phyloP scores from a whole-genome alignment of 1,140 invertebrate genomes.

The Brachionus asplanchnoidis region DNA sequence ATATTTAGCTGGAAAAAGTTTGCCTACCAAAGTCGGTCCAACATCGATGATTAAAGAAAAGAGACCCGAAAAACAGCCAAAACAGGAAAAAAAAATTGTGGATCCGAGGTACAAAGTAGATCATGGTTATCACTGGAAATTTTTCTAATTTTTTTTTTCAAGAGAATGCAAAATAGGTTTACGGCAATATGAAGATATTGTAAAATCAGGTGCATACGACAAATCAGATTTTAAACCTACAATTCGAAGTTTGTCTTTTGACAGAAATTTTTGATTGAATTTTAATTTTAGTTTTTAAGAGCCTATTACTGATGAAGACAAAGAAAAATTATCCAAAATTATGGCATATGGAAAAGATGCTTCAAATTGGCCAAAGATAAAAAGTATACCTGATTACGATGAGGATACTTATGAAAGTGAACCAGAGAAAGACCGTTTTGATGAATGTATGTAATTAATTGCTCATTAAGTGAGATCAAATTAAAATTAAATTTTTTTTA shows the following conservation, averaged over 20 bases:
- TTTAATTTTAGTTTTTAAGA: neutral
- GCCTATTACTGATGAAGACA: constrained; percentile 33
- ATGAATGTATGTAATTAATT: constrained; percentile 34
- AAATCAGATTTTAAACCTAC: constrained; percentile 38
- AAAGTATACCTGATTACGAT: neutral
- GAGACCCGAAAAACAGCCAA: neutral
- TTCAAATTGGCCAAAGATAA: neutral
- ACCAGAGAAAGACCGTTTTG: constrained; percentile 30
- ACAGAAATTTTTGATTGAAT: neutral
- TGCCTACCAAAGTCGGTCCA: constrained; percentile 13
- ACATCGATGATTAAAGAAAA: neutral
- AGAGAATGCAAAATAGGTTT: constrained; percentile 8
- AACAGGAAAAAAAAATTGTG: neutral
- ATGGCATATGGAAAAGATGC: constrained; percentile 41
- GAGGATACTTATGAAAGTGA: neutral
- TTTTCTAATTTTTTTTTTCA: neutral
- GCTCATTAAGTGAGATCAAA: neutral
- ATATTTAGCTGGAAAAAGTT: constrained; percentile 1
- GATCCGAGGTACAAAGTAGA: neutral
- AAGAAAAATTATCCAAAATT: constrained; percentile 33
- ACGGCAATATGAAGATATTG: neutral
- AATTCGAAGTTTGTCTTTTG: neutral
- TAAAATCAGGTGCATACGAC: constrained; percentile 40
- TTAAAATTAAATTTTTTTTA: neutral
- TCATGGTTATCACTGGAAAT: neutral